Evolutionary conservation across 2,113 vertebrate species (phyloP), one percentile per base, ranked within the genome.

Genomic region (Parus major): DNA sequence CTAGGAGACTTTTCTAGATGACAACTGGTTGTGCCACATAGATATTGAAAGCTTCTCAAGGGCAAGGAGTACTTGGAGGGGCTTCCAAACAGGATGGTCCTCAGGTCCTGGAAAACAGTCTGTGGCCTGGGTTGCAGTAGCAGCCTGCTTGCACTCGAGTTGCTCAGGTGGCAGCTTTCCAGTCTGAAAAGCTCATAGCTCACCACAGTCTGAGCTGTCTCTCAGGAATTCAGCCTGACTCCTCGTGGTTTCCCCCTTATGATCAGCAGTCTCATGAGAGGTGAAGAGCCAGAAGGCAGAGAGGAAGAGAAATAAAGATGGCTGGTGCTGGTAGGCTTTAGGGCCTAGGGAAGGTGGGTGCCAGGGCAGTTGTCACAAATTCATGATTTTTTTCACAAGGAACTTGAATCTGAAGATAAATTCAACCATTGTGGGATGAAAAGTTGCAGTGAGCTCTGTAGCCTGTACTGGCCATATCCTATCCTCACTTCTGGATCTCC

Each of bases 221-320:
- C 46, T 72, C 82, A 76, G 72, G 61, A 81, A 7, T 44, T 53
- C 8, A 8, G 33, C 56, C 33, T 82, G 73, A 10, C 46, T 75
- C 0, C 0, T 31, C 19, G 6, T 29, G 49, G 7, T 31, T 69
- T 87, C 10, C 14, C 25, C 21, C 6, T 59, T 22, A 19, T 2
- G 10, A 35, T 68, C 44, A 61, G 18, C 44, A 61, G 2, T 33
- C 13, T 7, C 36, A 36, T 41, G 69, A 68, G 36, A 71, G 24
- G 10, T 25, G 25, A 81, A 70, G 35, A 66, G 35, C 11, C 39
- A 72, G 47, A 53, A 76, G 31, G 28, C 35, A 90, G 71, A 70
- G 23, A 5, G 49, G 61, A 82, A 88, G 49, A 47, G 31, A 92
- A 81, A 57, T 81, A 41, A 50, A 63, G 27, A 16, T 20, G 15